Conservation (phyloP, 2,888 invertebrate genomes). For the Macrosiphum euphorbiae region DNA sequence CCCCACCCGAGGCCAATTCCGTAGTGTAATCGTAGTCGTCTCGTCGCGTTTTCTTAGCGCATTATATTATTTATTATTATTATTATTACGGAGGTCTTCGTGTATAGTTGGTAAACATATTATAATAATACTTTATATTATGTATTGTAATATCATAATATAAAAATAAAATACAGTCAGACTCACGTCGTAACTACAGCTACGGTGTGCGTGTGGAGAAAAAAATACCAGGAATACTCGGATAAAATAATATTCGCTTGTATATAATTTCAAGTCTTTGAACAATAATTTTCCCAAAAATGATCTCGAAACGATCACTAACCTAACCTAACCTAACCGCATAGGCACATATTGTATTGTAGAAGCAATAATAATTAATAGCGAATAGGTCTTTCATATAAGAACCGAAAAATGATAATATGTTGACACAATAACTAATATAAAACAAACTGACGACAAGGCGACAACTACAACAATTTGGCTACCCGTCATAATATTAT, state of each 20-base stretch:
- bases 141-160: not conserved
- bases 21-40: not conserved
- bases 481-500: not conserved
- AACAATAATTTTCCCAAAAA: not conserved
- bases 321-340: too few relatives aligned
- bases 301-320: not conserved
- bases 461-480: not conserved
- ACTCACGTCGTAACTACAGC: too few relatives aligned
- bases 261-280: not conserved
- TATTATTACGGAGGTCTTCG: not conserved
- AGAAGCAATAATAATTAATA: not conserved
- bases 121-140: not conserved
- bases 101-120: not conserved
- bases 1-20: not conserved
- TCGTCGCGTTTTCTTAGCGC: not conserved
- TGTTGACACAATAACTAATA: not conserved
- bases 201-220: too few relatives aligned
- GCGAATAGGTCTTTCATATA: not conserved
- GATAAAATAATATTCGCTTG: not conserved
- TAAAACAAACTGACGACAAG: not conserved
- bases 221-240: not conserved
- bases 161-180: not conserved
- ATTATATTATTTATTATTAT: slow-evolving; percentile 1
- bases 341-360: not conserved
- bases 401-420: not conserved